Conservation (phyloP, 2,113 vertebrate genomes). For the Lamprotornis superbus region DNA sequence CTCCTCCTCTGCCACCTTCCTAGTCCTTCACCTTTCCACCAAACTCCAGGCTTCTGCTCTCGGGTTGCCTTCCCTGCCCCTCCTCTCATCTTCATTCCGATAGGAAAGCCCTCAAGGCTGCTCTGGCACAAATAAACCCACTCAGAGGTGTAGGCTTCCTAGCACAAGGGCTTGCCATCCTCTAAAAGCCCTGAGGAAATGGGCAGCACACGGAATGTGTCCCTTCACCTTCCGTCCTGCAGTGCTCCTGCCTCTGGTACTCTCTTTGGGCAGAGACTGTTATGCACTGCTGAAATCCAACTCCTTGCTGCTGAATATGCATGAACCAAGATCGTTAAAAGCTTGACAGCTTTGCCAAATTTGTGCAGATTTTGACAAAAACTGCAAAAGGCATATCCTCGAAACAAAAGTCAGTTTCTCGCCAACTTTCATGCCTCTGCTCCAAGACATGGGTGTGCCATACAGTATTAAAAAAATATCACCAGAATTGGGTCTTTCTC, state of each 20-base stretch:
- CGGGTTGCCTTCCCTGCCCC: background rate
- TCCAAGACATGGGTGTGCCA: slow-evolving; percentile 6
- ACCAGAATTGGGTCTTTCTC: background rate
- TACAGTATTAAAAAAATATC: background rate
- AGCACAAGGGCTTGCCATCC: background rate
- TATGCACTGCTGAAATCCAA: rapidly evolving
- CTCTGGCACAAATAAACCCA: background rate
- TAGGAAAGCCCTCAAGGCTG: background rate
- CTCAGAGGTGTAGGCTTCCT: background rate
- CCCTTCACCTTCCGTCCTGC: background rate
- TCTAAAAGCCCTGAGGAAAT: background rate
- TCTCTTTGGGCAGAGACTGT: background rate
- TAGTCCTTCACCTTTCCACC: background rate
- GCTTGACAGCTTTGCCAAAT: background rate
- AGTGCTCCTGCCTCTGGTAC: rapidly evolving
- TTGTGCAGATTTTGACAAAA: background rate
- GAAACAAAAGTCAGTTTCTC: background rate
- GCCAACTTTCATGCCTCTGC: slow-evolving; percentile 2
- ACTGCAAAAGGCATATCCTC: background rate
- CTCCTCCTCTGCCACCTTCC: background rate
- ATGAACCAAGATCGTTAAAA: background rate
- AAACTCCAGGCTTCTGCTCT: background rate
- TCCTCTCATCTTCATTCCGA: background rate
- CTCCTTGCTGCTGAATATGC: background rate
- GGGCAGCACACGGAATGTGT: rapidly evolving